Conservation (phyloP, 1,140 invertebrate species). For the Leptinotarsa undecemlineata region DNA sequence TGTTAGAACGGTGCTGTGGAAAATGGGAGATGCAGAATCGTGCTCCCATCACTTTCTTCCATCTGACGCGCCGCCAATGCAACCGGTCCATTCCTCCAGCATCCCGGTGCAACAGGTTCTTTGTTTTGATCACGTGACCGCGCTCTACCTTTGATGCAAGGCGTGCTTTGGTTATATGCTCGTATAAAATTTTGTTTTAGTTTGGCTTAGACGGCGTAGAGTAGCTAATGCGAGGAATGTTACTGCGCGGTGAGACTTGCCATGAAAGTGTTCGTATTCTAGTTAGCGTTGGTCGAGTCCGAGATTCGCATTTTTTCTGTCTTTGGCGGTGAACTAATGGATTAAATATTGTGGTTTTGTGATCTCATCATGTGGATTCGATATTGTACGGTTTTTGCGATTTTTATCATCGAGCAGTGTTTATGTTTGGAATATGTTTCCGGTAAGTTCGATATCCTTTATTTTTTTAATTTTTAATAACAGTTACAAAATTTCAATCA, state of each 20-base stretch:
- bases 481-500: too few relatives aligned
- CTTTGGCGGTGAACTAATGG: not conserved
- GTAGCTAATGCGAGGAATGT: not conserved
- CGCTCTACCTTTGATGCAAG: constrained; percentile 14
- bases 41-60: not conserved
- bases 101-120: constrained; percentile 24
- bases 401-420: constrained; percentile 9
- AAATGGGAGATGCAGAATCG: too few relatives aligned
- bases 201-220: not conserved
- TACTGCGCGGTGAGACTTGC: not conserved
- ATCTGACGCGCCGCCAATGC: not conserved
- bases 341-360: not conserved
- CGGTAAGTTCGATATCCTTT: not conserved
- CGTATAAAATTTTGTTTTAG: not conserved
- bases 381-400: constrained; percentile 13
- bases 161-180: not conserved
- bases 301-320: not conserved
- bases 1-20: too few relatives aligned
- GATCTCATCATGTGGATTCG: constrained; percentile 11
- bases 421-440: constrained; percentile 12
- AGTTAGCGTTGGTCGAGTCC: not conserved
- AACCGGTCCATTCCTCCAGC: constrained; percentile 17
- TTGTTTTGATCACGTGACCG: constrained; percentile 25
- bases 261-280: not conserved
- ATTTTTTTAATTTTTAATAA: not conserved